A percentile compares a stretch with the other conserved stretches of the same genome.
Evolutionary conservation across 2,888 invertebrate genomes (phyloP).

Genomic region (Therioaphis trifolii): DNA sequence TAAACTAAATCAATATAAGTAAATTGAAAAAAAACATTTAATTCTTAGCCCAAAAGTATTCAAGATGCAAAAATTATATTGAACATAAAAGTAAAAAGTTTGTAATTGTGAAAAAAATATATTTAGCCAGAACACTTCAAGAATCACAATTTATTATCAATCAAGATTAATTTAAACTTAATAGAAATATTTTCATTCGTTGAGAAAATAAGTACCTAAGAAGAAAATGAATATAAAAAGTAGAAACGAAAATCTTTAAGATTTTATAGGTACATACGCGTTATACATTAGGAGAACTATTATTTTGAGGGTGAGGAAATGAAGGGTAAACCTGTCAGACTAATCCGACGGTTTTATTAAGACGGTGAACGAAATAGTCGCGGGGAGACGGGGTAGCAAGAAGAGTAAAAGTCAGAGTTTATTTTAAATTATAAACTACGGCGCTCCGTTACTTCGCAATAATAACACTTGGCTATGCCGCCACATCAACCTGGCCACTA

Average conservation of each 20-base stretch:
- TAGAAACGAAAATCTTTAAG: not conserved
- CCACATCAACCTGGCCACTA: slow-evolving; percentile 1
- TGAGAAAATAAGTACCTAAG: too few species aligned
- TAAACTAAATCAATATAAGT: too few species aligned
- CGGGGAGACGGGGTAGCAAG: not conserved
- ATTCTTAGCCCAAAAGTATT: too few species aligned
- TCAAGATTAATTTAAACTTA: too few species aligned
- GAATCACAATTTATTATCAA: too few species aligned
- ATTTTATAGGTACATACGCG: not conserved
- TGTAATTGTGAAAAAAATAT: too few species aligned
- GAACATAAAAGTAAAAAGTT: too few species aligned
- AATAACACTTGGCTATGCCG: slow-evolving; percentile 39
- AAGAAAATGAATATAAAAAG: not conserved
- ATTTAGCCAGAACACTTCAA: too few species aligned
- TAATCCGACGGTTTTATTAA: slow-evolving; percentile 49
- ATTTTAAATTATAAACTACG: slow-evolving; percentile 54
- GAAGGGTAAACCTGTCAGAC: slow-evolving; percentile 28
- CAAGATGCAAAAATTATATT: too few species aligned
- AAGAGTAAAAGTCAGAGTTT: slow-evolving; percentile 43
- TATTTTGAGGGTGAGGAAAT: not conserved
- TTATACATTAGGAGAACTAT: slow-evolving; percentile 23
- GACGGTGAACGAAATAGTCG: slow-evolving; percentile 9
- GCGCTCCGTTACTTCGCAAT: slow-evolving; percentile 48
- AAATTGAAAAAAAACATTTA: too few species aligned
- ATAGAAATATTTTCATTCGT: too few species aligned